These are phyloP conservation scores for Saccopteryx leptura DNA, from an alignment of 2,113 vertebrate species.

Conservation along the genomic window DNA sequence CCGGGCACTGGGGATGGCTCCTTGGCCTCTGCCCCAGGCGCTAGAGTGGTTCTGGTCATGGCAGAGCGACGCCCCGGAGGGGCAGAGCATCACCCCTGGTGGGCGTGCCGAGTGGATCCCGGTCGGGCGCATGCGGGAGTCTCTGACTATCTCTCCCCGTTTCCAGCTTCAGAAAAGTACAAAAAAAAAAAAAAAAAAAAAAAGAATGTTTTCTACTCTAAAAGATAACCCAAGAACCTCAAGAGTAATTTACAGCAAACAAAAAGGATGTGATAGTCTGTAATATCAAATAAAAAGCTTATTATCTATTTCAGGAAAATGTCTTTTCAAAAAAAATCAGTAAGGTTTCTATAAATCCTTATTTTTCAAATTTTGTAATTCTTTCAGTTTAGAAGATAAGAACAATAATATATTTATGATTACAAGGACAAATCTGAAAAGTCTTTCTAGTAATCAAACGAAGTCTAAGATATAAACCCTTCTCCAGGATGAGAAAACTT, in stretches of 20 bases:
- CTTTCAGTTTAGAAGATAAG: neutral
- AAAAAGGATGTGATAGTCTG: neutral
- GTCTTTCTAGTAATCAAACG: slow-evolving; percentile 28
- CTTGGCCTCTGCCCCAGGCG: no score
- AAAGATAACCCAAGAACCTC: slow-evolving; percentile 32
- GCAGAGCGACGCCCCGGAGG: no score
- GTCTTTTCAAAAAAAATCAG: slow-evolving; percentile 2
- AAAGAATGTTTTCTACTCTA: neutral
- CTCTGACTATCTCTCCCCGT: no score
- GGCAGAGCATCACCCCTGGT: no score
- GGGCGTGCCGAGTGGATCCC: no score
- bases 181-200: no score
- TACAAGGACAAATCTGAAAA: neutral
- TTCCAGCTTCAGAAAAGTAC: no score
- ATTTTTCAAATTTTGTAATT: slow-evolving; percentile 50
- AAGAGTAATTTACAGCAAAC: slow-evolving; percentile 53
- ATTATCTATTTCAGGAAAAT: neutral
- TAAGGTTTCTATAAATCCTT: neutral
- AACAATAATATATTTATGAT: slow-evolving; percentile 1
- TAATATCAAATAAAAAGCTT: slow-evolving; percentile 1
- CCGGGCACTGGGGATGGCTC: no score
- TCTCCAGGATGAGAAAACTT: neutral
- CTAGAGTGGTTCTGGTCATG: no score
- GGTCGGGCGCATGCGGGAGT: no score
- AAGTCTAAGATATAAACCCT: neutral